These are phyloP conservation scores for Chroicocephalus ridibundus DNA, from an alignment of 2,113 vertebrate species.

Conservation along the genomic window DNA sequence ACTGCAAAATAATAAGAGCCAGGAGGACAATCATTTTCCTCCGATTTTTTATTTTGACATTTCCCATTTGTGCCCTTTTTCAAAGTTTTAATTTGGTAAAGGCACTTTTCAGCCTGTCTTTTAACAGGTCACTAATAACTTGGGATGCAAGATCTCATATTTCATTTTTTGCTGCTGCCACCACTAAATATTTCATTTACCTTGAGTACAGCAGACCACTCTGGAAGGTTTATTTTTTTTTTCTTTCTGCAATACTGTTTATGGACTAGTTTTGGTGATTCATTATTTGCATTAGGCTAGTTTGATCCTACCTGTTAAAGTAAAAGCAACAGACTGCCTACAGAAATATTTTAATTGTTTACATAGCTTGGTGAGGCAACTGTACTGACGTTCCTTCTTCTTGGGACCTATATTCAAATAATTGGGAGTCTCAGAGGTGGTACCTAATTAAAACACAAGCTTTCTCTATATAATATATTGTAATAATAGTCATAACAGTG, in stretches of 20 bases:
- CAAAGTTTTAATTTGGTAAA: conserved; percentile 79
- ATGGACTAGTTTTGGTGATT: conserved; percentile 31
- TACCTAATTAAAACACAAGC: background rate
- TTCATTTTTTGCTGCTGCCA: conserved; percentile 73
- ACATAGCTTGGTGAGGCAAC: background rate
- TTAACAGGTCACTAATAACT: conserved; percentile 80
- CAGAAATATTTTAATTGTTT: conserved; percentile 16
- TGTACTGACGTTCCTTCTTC: background rate
- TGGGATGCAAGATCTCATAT: conserved; percentile 74
- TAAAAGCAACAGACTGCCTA: conserved; percentile 36
- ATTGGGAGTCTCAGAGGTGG: background rate
- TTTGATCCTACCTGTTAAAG: conserved; percentile 46
- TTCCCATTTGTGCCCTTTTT: conserved; percentile 76
- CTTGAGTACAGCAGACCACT: conserved; percentile 51
- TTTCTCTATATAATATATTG: background rate
- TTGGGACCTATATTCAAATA: background rate
- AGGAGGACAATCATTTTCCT: conserved; percentile 72
- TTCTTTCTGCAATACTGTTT: conserved; percentile 34
- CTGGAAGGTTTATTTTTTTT: background rate
- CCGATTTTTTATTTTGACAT: conserved; percentile 75
- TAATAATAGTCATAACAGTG: background rate
- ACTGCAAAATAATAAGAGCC: conserved; percentile 70
- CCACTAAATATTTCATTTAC: conserved; percentile 79
- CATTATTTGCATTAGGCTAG: conserved; percentile 22
- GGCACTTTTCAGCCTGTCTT: conserved; percentile 76